A percentile compares a stretch with the other conserved stretches of the same genome.
Evolutionary conservation across 2,888 invertebrate species (phyloP).

Genomic region (Hydropsyche betteni): DNA sequence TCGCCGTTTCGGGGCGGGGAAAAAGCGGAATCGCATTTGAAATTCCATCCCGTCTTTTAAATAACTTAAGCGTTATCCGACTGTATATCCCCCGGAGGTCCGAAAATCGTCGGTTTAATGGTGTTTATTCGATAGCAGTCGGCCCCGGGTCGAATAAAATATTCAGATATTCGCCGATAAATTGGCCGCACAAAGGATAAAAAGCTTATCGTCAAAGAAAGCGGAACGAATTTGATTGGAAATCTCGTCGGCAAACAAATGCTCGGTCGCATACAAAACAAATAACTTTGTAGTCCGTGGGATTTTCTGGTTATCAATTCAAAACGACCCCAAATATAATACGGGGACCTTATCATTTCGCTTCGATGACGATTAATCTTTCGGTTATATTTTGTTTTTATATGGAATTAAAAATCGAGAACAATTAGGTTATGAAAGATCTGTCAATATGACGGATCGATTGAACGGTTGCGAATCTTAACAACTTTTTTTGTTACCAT

Average conservation of each 20-base stretch:
- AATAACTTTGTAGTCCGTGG: too few relatives aligned
- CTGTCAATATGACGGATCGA: too few relatives aligned
- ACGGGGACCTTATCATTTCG: too few relatives aligned
- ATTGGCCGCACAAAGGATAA: constrained; percentile 28
- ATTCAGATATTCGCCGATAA: constrained; percentile 33
- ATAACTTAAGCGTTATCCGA: constrained; percentile 38
- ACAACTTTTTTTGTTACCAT: too few relatives aligned
- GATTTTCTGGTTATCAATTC: too few relatives aligned
- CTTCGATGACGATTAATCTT: too few relatives aligned
- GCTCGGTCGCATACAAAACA: too few relatives aligned
- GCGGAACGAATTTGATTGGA: constrained; percentile 15
- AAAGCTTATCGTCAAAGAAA: constrained; percentile 23
- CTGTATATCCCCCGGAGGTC: constrained; percentile 25
- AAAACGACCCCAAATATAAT: too few relatives aligned
- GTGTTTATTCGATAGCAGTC: constrained; percentile 36
- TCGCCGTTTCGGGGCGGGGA: constrained; percentile 13
- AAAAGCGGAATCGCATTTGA: constrained; percentile 31
- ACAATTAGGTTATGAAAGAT: too few relatives aligned
- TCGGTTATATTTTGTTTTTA: too few relatives aligned
- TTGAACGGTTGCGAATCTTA: too few relatives aligned
- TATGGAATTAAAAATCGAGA: too few relatives aligned
- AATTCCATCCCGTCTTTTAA: constrained; percentile 40
- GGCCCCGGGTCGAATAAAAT: constrained; percentile 23
- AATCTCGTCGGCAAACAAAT: background rate
- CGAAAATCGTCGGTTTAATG: constrained; percentile 35